These are phyloP conservation scores for Thymelicus sylvestris DNA, from an alignment of 2,888 invertebrate species.

Conservation along the genomic window DNA sequence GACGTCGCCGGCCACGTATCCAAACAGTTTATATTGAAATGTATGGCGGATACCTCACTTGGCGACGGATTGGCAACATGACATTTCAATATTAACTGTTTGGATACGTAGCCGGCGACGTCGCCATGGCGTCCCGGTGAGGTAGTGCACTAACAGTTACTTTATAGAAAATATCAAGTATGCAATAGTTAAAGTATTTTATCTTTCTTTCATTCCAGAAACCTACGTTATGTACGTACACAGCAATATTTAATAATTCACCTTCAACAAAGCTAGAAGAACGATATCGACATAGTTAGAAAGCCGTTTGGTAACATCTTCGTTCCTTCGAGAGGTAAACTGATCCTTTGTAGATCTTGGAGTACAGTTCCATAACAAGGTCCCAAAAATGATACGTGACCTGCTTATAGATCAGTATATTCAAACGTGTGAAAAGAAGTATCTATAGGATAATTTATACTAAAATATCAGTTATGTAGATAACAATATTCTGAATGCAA, in stretches of 20 bases:
- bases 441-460: not conserved
- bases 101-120: too few species aligned
- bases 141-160: too few species aligned
- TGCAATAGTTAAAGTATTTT: too few species aligned
- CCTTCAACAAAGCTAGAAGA: not conserved
- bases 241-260: not conserved
- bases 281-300: not conserved
- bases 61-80: too few species aligned
- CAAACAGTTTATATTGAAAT: too few species aligned
- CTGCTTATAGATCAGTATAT: not conserved
- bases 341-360: constrained; percentile 1
- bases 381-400: not conserved
- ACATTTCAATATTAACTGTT: too few species aligned
- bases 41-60: too few species aligned
- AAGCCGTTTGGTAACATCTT: not conserved
- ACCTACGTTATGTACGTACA: too few species aligned
- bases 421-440: not conserved
- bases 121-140: too few species aligned
- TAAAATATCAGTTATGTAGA: not conserved
- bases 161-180: too few species aligned
- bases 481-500: not conserved
- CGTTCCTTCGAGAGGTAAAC: not conserved
- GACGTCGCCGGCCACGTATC: too few species aligned
- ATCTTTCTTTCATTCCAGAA: too few species aligned
- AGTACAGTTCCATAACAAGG: not conserved